phyloP scores from a whole-genome alignment of 2,888 invertebrate species.

The Cephalotes varians region DNA sequence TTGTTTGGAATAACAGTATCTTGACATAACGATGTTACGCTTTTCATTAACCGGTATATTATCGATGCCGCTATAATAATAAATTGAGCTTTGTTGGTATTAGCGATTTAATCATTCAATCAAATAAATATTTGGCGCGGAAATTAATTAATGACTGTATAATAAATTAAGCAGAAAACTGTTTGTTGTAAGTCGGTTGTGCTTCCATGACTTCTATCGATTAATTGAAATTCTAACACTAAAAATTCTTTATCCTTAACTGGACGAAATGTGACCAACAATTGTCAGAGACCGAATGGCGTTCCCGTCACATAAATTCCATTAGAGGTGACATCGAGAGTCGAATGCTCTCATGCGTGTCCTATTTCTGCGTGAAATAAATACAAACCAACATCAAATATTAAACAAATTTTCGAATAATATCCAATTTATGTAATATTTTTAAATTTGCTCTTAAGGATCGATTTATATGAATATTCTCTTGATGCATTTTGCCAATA shows the following conservation, averaged over 20 bases:
- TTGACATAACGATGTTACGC: neutral
- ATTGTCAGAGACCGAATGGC: constrained; percentile 1
- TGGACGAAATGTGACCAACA: neutral
- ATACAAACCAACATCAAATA: neutral
- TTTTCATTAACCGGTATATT: neutral
- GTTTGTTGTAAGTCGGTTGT: neutral
- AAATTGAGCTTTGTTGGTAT: neutral
- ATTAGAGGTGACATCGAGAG: neutral
- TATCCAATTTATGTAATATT: neutral
- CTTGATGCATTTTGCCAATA: neutral
- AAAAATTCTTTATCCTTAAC: neutral
- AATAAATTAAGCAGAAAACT: neutral
- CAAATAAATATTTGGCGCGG: constrained; percentile 13
- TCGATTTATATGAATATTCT: neutral
- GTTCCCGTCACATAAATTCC: constrained; percentile 9
- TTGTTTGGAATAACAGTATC: neutral
- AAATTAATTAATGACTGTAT: constrained; percentile 25
- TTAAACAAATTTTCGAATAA: neutral
- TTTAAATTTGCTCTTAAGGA: neutral
- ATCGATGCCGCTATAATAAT: constrained; percentile 1
- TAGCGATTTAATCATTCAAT: neutral
- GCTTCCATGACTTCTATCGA: neutral
- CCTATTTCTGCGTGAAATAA: neutral
- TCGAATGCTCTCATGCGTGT: neutral
- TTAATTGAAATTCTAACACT: neutral